A percentile compares a stretch with the other conserved stretches of the same genome.
Evolutionary conservation across 1,140 invertebrate species (phyloP).

Genomic region (Chymomyza costata): DNA sequence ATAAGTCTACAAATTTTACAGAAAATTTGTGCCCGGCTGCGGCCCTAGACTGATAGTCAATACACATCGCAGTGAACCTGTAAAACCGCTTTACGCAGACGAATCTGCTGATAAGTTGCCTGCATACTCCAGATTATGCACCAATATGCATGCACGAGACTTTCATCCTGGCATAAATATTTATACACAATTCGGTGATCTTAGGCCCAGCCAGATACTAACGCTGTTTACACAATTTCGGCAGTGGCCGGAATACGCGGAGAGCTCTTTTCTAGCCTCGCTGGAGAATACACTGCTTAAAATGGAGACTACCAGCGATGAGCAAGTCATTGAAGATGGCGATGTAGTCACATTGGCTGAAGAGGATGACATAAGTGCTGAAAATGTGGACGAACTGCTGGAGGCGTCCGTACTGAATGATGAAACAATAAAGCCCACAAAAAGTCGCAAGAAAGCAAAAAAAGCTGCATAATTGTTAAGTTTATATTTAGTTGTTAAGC

Average conservation of each 20-base stretch:
- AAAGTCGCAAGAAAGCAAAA: conserved; percentile 28
- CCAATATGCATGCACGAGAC: conserved; percentile 47
- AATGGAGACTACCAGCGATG: conserved; percentile 57
- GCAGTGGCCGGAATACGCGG: conserved; percentile 79
- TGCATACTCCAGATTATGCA: conserved; percentile 48
- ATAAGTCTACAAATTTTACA: conserved; percentile 45
- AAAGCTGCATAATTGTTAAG: conserved; percentile 5
- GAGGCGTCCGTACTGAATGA: conserved; percentile 28
- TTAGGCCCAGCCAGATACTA: conserved; percentile 77
- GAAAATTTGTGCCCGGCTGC: conserved; percentile 80
- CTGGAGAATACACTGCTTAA: conserved; percentile 76
- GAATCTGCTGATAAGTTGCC: conserved; percentile 70
- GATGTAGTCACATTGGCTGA: conserved; percentile 53
- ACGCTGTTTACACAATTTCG: conserved; percentile 77
- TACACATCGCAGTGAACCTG: conserved; percentile 8
- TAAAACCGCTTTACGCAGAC: conserved; percentile 65
- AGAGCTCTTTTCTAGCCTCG: conserved; percentile 77
- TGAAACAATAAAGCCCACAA: conserved; percentile 1
- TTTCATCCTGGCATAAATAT: conserved; percentile 79
- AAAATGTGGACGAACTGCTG: conserved; percentile 36
- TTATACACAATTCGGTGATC: conserved; percentile 80
- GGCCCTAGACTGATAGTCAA: conserved; percentile 78
- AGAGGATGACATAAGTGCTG: conserved; percentile 54
- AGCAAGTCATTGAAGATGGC: conserved; percentile 47
- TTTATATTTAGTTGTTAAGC: conserved; percentile 23